Conservation (phyloP, 2,797 vertebrate species). For the Micrastur ruficollis region DNA sequence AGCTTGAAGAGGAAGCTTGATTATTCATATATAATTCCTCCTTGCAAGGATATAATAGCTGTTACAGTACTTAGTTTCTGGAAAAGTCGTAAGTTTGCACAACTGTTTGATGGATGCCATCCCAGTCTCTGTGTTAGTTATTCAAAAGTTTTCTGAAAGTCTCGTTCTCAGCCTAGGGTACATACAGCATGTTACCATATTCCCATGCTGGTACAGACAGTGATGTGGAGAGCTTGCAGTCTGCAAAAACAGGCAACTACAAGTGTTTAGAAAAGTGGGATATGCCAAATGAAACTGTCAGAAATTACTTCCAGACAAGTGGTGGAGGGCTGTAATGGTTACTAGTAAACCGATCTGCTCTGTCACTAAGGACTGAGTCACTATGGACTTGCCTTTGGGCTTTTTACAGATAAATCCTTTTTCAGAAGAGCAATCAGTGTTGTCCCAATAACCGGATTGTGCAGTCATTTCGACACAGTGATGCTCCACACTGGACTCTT, state of each 20-base stretch:
- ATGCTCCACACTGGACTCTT: conserved; percentile 55
- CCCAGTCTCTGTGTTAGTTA: neutral
- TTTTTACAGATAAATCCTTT: conserved; percentile 88
- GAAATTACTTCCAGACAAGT: neutral
- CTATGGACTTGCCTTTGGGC: conserved; percentile 78
- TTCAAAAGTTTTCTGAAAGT: neutral
- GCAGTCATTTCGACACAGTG: conserved; percentile 80
- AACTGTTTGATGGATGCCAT: neutral
- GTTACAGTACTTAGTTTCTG: neutral
- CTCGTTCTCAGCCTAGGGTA: neutral
- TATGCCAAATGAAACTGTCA: neutral
- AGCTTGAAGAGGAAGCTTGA: neutral
- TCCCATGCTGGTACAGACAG: neutral
- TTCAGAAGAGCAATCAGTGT: conserved; percentile 76
- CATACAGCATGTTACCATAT: neutral
- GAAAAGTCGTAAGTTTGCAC: neutral
- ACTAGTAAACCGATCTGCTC: neutral
- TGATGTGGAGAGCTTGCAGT: neutral
- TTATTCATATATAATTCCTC: neutral
- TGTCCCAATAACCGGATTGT: conserved; percentile 80
- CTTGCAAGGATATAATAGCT: neutral
- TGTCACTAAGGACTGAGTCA: neutral
- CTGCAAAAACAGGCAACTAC: neutral
- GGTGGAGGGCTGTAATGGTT: neutral
- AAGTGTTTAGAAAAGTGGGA: neutral